These are phyloP conservation scores for Microtus oregoni DNA, from an alignment of 2,113 vertebrate species.

Conservation along the genomic window DNA sequence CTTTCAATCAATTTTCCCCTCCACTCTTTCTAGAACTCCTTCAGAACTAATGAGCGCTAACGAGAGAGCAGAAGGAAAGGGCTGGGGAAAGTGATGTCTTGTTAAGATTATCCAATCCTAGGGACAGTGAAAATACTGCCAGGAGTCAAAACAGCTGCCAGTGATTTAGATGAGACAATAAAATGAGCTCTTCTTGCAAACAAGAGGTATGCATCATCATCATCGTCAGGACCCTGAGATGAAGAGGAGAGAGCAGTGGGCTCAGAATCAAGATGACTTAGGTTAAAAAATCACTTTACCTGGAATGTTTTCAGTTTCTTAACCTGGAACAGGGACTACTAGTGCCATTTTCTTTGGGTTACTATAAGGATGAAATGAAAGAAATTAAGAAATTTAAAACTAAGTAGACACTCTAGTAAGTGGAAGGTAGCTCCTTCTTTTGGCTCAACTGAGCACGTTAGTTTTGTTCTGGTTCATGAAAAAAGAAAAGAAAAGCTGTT, in stretches of 20 bases:
- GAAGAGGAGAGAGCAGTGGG: not conserved
- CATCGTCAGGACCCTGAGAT: conserved; percentile 28
- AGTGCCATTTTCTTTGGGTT: conserved; percentile 7
- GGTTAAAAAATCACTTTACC: conserved; percentile 43
- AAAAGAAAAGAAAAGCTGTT: conserved; percentile 53
- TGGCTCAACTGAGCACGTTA: conserved; percentile 42
- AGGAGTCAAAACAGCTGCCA: conserved; percentile 41
- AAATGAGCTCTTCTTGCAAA: conserved; percentile 20
- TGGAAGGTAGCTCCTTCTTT: not conserved
- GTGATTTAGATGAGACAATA: conserved; percentile 18
- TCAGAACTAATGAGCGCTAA: not conserved
- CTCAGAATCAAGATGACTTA: conserved; percentile 41
- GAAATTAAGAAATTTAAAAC: conserved; percentile 32
- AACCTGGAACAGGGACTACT: conserved; percentile 2
- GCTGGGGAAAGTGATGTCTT: conserved; percentile 25
- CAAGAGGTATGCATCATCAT: not conserved
- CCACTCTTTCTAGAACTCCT: conserved; percentile 14
- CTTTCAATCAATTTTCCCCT: not conserved
- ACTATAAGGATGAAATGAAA: conserved; percentile 49
- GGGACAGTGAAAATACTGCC: not conserved
- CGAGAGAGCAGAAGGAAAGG: conserved; percentile 36
- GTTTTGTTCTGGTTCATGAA: conserved; percentile 44
- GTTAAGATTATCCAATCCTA: not conserved
- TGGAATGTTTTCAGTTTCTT: conserved; percentile 26
- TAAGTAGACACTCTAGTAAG: conserved; percentile 16